A percentile compares a stretch with the other conserved stretches of the same genome.
phyloP scores from a whole-genome alignment of 2,113 vertebrate species.

The Anas platyrhynchos region DNA sequence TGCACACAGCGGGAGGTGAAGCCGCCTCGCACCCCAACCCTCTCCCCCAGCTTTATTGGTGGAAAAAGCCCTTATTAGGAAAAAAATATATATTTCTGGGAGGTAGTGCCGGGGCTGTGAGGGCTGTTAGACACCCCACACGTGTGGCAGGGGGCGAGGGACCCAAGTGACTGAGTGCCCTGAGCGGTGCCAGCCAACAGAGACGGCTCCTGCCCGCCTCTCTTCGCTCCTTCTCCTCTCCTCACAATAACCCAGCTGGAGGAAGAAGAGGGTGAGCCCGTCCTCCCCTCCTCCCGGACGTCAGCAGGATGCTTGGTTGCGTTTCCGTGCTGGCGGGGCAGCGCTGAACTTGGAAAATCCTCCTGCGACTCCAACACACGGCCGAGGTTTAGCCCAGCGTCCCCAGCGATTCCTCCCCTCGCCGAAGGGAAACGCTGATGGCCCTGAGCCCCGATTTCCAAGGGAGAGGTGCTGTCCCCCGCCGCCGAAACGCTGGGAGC shows the following conservation, averaged over 20 bases:
- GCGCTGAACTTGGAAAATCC: neutral
- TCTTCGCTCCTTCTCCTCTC: neutral
- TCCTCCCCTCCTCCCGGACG: neutral
- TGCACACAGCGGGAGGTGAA: neutral
- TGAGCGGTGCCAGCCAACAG: neutral
- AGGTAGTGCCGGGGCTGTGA: accelerated
- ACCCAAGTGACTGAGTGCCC: neutral
- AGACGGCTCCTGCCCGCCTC: neutral
- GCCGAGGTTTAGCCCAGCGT: neutral
- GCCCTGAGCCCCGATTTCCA: neutral
- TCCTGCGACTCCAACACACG: too few species aligned
- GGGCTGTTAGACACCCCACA: neutral
- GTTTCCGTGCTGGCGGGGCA: accelerated
- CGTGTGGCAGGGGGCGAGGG: neutral
- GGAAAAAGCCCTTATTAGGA: neutral
- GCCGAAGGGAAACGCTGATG: neutral
- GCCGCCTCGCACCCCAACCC: accelerated
- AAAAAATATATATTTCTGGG: neutral
- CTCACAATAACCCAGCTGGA: neutral
- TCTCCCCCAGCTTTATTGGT: neutral
- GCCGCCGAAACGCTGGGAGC: neutral
- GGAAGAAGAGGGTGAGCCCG: neutral
- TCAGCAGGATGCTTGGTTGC: neutral
- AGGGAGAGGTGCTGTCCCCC: neutral
- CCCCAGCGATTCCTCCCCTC: neutral